Percentiles rank a stretch among this genome's conserved stretches.
Conservation (phyloP, 2,888 invertebrate genomes). For the Drosophila glabriapex region DNA sequence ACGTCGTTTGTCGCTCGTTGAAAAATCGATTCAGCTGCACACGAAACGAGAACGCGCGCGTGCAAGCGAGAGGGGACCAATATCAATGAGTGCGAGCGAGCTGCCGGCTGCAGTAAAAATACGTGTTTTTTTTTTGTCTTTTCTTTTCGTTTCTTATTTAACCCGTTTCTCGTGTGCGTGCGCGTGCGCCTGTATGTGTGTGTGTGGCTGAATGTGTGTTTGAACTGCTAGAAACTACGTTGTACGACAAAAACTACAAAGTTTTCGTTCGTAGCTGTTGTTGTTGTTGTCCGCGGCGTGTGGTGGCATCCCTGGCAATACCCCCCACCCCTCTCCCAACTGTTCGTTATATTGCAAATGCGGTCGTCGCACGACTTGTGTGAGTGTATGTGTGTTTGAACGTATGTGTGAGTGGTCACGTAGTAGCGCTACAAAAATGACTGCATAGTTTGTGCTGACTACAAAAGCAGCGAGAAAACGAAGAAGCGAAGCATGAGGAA, state of each 20-base stretch:
- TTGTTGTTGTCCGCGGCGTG: slow-evolving; percentile 57
- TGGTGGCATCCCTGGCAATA: slow-evolving; percentile 59
- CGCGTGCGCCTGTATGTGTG: slow-evolving; percentile 59
- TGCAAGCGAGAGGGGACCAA: slow-evolving; percentile 44
- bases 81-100: slow-evolving; percentile 41
- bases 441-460: slow-evolving; percentile 60
- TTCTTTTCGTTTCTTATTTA: slow-evolving; percentile 55
- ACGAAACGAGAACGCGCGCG: slow-evolving; percentile 64
- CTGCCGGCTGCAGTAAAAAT: slow-evolving; percentile 56
- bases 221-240: slow-evolving; percentile 62
- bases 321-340: slow-evolving; percentile 10
- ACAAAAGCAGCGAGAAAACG: slow-evolving; percentile 20
- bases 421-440: slow-evolving; percentile 70
- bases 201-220: slow-evolving; percentile 18
- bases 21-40: slow-evolving; percentile 78
- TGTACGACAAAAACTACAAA: slow-evolving; percentile 70
- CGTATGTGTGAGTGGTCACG: slow-evolving; percentile 65
- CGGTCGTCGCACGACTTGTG: slow-evolving; percentile 64
- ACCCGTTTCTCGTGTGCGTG: slow-evolving; percentile 75
- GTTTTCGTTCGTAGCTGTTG: slow-evolving; percentile 35
- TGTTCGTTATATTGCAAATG: slow-evolving; percentile 58
- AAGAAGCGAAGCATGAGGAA: slow-evolving; percentile 36
- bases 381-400: slow-evolving; percentile 24
- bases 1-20: slow-evolving; percentile 60
- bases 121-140: slow-evolving; percentile 44